Conservation (phyloP, 1,140 invertebrate species). For the Radopholus similis region DNA sequence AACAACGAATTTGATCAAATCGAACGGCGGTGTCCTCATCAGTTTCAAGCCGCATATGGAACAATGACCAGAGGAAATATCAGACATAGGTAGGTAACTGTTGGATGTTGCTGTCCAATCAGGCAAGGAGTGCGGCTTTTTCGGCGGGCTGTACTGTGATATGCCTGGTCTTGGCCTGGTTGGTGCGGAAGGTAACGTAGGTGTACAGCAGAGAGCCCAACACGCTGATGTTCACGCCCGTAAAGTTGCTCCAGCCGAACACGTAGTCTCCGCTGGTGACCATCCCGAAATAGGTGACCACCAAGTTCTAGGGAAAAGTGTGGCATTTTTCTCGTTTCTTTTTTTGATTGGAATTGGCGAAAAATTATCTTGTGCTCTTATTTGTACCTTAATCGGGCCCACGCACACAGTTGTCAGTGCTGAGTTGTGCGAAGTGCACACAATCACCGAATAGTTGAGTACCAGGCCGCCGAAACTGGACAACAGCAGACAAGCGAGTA, state of each 20-base stretch:
- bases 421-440: slow-evolving; percentile 92
- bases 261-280: slow-evolving; percentile 94
- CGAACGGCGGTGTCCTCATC: no score
- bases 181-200: slow-evolving; percentile 58
- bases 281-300: slow-evolving; percentile 75
- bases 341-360: not conserved
- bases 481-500: slow-evolving; percentile 77
- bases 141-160: not conserved
- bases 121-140: not conserved
- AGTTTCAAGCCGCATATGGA: no score
- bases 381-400: slow-evolving; percentile 78
- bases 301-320: slow-evolving; percentile 69
- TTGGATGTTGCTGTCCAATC: no score
- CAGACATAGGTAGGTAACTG: no score
- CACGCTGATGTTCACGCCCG: slow-evolving; percentile 77
- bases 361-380: slow-evolving; percentile 17
- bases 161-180: slow-evolving; percentile 2
- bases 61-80: no score
- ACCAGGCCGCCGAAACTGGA: slow-evolving; percentile 96
- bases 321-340: not conserved
- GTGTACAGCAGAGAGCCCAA: slow-evolving; percentile 57
- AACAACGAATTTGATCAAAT: no score
- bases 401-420: slow-evolving; percentile 96
- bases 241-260: slow-evolving; percentile 84
- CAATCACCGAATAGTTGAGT: slow-evolving; percentile 85